These are phyloP conservation scores for Pogonomyrmex californicus DNA, from an alignment of 1,140 invertebrate genomes.

Conservation along the genomic window DNA sequence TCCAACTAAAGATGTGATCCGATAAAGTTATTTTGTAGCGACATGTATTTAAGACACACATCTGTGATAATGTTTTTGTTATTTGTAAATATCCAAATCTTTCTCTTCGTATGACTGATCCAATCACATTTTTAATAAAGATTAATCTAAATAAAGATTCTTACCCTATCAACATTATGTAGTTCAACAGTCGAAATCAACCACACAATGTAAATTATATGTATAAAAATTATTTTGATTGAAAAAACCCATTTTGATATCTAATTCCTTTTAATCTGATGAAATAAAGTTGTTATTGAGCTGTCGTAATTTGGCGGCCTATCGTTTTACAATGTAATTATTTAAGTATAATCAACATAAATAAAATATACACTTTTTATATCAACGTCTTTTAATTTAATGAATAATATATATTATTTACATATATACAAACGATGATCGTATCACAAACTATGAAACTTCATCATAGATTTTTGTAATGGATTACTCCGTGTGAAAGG, in stretches of 20 bases:
- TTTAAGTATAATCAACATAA: conserved; percentile 16
- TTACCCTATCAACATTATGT: not conserved
- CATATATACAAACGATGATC: conserved; percentile 72
- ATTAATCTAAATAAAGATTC: not conserved
- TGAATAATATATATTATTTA: conserved; percentile 70
- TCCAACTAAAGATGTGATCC: conserved; percentile 81
- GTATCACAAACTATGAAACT: conserved; percentile 57
- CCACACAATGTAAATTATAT: not conserved
- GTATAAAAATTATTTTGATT: not conserved
- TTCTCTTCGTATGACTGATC: not conserved
- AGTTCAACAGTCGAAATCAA: not conserved
- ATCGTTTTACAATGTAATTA: conserved; percentile 4
- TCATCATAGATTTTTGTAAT: conserved; percentile 83
- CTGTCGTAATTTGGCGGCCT: not conserved
- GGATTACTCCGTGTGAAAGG: conserved; percentile 78
- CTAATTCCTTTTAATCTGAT: conserved; percentile 2
- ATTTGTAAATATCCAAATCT: conserved; percentile 34
- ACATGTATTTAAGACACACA: conserved; percentile 43
- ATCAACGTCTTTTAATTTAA: conserved; percentile 69
- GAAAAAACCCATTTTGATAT: not conserved
- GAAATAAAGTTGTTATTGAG: not conserved
- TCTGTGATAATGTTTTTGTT: conserved; percentile 67
- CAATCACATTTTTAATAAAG: conserved; percentile 15
- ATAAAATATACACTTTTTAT: conserved; percentile 39
- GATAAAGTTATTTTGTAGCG: conserved; percentile 8